Evolutionary conservation across 2,888 invertebrate species (phyloP), one percentile per base, ranked within the genome.

Genomic region (Minunthozetes semirufus): DNA sequence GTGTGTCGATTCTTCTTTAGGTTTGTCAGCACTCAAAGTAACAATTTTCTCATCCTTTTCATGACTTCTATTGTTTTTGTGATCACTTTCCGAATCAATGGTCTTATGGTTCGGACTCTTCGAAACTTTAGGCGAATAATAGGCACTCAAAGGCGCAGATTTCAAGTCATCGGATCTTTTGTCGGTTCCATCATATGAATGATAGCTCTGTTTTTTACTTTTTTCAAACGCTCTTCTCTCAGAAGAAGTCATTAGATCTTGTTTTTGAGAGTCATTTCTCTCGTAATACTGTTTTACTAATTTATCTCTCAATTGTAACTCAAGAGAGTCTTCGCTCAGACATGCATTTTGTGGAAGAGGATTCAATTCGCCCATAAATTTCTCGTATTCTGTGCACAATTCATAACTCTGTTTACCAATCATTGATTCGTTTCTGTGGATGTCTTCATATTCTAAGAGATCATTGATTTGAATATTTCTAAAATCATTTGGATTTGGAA

Each of bases 161-260:
- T 73, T 73, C 8, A 73, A 46, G 22, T 74, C 68, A 11, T 46
- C 63, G 25, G 27, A 42, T 29, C 33, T 66, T 48, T 22, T 48
- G 27, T 27, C 68, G 27, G 27, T 68, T 33, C 48, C 66, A n/a
- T 66, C 29, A 50, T 66, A 63, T 73, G 61, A 63, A 19, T 53
- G 53, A 17, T 42, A 42, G 38, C 46, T 61, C 15, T 73, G 59
- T 73, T 73, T 73, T 25, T 74, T 74, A 29, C 46, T 38, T 19
- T 74, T 74, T 27, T 74, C 74, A 2, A 68, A 11, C 1, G 25
- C 53, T 61, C 74, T 46, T 22, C 29, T 46, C 13, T 74, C 74
- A 15, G 73, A 63, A 25, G 73, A 63, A 4, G 73, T 46, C 25
- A 73, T 15, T 13, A 22, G n/a, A 33, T 48, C 68, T 27, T 25